Conservation (phyloP, 2,113 vertebrate genomes). For the Scalopus aquaticus region DNA sequence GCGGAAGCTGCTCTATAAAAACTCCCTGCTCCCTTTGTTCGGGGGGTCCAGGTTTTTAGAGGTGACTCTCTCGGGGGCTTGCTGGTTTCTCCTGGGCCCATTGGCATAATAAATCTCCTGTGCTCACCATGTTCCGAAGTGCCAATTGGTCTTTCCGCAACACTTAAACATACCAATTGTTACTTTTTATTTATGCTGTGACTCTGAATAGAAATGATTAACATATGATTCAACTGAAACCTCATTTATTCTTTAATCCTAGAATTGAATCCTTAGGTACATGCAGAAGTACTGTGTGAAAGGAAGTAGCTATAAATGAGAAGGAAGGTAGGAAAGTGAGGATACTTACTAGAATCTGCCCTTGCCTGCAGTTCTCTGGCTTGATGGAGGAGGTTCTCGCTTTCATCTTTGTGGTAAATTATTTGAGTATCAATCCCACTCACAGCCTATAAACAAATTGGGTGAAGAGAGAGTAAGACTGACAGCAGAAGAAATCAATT, state of each 20-base stretch:
- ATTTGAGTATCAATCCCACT: slow-evolving; percentile 90
- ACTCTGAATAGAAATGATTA: not conserved
- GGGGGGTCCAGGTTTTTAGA: too few species aligned
- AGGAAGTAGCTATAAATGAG: slow-evolving; percentile 34
- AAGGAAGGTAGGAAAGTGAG: slow-evolving; percentile 37
- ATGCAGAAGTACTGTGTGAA: not conserved
- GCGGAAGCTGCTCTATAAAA: too few species aligned
- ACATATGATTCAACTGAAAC: slow-evolving; percentile 25
- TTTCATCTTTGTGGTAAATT: slow-evolving; percentile 87
- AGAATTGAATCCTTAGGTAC: slow-evolving; percentile 31
- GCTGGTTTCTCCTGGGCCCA: too few species aligned
- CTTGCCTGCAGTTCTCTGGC: slow-evolving; percentile 85
- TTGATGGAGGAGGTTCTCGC: slow-evolving; percentile 87
- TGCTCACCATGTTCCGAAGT: too few species aligned
- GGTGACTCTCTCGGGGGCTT: too few species aligned
- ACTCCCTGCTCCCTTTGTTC: too few species aligned
- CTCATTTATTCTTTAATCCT: slow-evolving; percentile 57
- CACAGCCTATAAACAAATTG: slow-evolving; percentile 86
- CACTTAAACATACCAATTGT: slow-evolving; percentile 1
- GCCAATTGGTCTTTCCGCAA: too few species aligned
- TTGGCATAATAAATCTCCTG: too few species aligned
- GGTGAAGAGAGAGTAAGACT: slow-evolving; percentile 58
- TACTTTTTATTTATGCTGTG: slow-evolving; percentile 30
- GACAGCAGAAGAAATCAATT: not conserved
- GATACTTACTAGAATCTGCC: slow-evolving; percentile 86